phyloP scores from a whole-genome alignment of 2,113 vertebrate species.

The Colistium nudipinnis region DNA sequence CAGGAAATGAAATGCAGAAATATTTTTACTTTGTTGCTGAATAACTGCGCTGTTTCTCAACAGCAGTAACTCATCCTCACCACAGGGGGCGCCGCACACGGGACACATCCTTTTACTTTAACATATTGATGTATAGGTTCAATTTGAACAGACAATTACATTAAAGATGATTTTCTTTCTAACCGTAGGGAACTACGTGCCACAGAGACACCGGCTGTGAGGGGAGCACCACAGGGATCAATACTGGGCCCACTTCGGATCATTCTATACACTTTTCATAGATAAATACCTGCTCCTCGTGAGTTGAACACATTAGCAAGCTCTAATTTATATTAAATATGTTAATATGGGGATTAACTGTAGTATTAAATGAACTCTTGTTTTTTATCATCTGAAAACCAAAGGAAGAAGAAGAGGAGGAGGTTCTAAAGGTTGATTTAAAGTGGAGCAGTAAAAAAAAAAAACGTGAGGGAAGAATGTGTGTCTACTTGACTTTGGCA shows the following conservation, averaged over 20 bases:
- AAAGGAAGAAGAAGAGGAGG: not conserved
- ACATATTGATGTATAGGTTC: not conserved
- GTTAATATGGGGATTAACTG: not conserved
- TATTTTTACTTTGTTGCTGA: not conserved
- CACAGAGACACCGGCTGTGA: too few relatives aligned
- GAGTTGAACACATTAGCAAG: not conserved
- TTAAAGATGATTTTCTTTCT: too few relatives aligned
- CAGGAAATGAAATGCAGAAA: not conserved
- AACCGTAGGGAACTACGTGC: too few relatives aligned
- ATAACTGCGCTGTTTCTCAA: not conserved
- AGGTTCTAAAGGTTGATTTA: not conserved
- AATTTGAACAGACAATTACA: too few relatives aligned
- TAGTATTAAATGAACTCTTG: not conserved
- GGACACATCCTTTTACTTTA: not conserved
- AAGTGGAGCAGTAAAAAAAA: not conserved
- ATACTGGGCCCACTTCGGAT: not conserved
- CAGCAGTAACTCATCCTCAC: not conserved
- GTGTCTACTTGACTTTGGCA: slow-evolving; percentile 5
- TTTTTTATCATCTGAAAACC: not conserved
- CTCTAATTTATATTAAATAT: not conserved
- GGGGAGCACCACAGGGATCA: not conserved
- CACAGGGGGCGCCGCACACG: not conserved
- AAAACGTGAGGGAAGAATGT: not conserved
- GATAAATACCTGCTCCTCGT: too few relatives aligned
- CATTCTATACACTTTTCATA: not conserved